These are phyloP conservation scores for Helobdella robusta DNA, from an alignment of 2,888 invertebrate species.

Conservation along the genomic window DNA sequence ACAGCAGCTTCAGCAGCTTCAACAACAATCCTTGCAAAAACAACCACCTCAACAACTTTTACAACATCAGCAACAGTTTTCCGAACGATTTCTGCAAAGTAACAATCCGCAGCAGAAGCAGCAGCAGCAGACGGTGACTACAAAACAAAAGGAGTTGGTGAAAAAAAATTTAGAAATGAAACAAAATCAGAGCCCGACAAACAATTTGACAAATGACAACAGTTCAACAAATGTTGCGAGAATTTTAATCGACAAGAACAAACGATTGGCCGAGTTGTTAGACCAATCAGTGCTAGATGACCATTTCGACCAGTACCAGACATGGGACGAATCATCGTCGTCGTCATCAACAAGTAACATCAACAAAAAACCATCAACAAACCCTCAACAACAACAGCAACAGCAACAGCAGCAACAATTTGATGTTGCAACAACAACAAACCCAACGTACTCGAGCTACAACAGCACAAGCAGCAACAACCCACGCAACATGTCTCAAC, in stretches of 20 bases:
- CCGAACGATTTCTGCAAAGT: neutral
- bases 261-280: neutral
- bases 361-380: neutral
- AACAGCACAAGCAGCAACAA: neutral
- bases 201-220: neutral
- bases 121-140: neutral
- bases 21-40: neutral
- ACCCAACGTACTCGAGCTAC: neutral
- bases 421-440: constrained; percentile 7
- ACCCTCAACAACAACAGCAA: neutral
- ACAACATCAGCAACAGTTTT: neutral
- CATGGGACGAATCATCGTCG: constrained; percentile 25
- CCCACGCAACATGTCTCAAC: neutral
- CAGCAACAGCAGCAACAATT: no score
- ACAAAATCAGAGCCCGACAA: neutral
- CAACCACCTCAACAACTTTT: constrained; percentile 1
- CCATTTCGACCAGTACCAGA: constrained; percentile 49
- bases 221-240: neutral
- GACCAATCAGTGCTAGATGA: constrained; percentile 45
- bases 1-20: neutral
- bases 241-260: no score
- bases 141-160: neutral
- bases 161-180: neutral
- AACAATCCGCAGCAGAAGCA: neutral
- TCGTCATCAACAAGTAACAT: no score